Percentiles rank a stretch among this genome's conserved stretches.
These are phyloP conservation scores for Pseudanteris insignis DNA, from an alignment of 2,888 invertebrate species.

Conservation along the genomic window DNA sequence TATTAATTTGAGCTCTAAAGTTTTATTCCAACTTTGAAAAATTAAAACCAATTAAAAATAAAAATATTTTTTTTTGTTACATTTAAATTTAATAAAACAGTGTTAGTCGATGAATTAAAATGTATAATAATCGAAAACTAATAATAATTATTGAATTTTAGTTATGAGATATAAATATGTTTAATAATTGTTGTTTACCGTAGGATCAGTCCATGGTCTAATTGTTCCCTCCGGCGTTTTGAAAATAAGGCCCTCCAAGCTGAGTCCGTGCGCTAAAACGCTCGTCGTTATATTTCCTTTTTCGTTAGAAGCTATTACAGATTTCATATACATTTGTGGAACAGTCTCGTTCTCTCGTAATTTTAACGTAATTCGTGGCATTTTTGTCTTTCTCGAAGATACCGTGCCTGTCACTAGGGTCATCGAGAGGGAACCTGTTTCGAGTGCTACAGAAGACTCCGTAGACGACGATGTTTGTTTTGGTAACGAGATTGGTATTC, in stretches of 20 bases:
- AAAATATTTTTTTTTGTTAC: no score
- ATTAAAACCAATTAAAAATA: no score
- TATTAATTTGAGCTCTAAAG: no score
- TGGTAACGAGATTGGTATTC: slow-evolving; percentile 17
- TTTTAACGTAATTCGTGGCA: slow-evolving; percentile 55
- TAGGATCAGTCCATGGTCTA: slow-evolving; percentile 72
- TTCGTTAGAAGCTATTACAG: slow-evolving; percentile 59
- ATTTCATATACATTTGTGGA: slow-evolving; percentile 59
- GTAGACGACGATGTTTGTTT: slow-evolving; percentile 14
- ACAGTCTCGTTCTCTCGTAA: slow-evolving; percentile 57
- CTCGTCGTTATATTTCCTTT: slow-evolving; percentile 60
- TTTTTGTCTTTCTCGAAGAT: slow-evolving; percentile 45
- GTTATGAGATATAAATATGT: no score
- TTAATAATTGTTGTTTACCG: no score
- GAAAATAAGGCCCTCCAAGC: slow-evolving; percentile 58
- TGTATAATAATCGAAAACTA: no score
- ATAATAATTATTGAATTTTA: no score
- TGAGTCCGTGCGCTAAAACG: slow-evolving; percentile 55
- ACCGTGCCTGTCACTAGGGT: slow-evolving; percentile 11
- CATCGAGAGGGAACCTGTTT: slow-evolving; percentile 9
- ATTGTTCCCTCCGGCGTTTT: slow-evolving; percentile 59
- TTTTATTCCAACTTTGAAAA: no score
- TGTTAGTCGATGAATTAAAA: no score
- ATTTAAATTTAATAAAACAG: no score
- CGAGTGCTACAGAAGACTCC: slow-evolving; percentile 1